These are phyloP conservation scores for Himantopus leucocephalus DNA, from an alignment of 2,113 vertebrate genomes.

Conservation along the genomic window DNA sequence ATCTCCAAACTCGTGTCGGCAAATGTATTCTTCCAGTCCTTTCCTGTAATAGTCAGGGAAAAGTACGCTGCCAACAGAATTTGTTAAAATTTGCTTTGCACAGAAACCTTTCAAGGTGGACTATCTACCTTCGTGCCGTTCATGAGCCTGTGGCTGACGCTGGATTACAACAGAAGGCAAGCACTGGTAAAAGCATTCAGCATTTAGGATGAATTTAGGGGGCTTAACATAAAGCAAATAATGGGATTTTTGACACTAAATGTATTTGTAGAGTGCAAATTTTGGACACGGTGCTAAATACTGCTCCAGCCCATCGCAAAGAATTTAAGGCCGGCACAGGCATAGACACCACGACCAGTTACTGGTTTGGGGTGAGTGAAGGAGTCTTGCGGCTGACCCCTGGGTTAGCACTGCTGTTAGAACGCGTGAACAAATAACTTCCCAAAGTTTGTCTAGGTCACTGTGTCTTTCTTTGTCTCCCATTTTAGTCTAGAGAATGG, in stretches of 20 bases:
- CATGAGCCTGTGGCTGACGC: rapidly evolving
- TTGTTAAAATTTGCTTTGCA: neutral
- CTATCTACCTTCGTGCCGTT: rapidly evolving
- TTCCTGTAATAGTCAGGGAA: neutral
- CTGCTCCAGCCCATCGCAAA: neutral
- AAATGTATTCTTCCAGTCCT: neutral
- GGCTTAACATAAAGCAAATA: neutral
- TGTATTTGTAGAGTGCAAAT: neutral
- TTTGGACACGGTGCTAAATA: neutral
- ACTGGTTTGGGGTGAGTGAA: neutral
- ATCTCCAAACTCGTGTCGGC: neutral
- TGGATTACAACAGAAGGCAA: neutral
- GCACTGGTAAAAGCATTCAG: neutral
- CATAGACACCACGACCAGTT: rapidly evolving
- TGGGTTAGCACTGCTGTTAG: neutral
- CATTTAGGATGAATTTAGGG: neutral
- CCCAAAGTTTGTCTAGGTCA: neutral
- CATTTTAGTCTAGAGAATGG: neutral
- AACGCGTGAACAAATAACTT: rapidly evolving
- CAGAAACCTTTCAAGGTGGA: neutral
- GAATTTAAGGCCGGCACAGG: neutral
- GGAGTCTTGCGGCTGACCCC: neutral
- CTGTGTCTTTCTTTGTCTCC: neutral
- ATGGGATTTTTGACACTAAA: neutral
- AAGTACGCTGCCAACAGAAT: neutral